Percentiles rank a stretch among this genome's conserved stretches.
Evolutionary conservation across 2,888 invertebrate species (phyloP).

Genomic region (Stenodema calcarata): DNA sequence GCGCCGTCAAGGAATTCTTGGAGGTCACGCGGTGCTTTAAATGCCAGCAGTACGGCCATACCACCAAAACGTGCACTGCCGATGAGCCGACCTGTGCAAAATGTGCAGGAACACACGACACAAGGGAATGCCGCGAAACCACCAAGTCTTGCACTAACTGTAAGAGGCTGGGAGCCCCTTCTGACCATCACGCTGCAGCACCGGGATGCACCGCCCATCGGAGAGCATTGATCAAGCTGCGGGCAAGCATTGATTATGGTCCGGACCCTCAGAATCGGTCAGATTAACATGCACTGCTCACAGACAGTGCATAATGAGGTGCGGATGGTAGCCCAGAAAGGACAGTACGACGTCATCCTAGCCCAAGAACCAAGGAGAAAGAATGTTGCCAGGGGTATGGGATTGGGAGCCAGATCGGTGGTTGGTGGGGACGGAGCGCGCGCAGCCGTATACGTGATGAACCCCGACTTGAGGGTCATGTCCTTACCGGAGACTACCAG

Average conservation of each 20-base stretch:
- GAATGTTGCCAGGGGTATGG: not conserved
- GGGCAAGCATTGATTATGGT: not conserved
- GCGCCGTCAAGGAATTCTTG: no score
- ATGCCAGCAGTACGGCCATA: no score
- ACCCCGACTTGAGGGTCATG: not conserved
- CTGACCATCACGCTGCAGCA: not conserved
- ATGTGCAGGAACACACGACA: no score
- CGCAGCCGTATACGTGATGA: not conserved
- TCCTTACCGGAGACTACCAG: not conserved
- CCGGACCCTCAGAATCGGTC: not conserved
- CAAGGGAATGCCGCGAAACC: no score
- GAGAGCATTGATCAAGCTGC: not conserved
- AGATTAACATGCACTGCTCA: not conserved
- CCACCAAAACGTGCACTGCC: no score
- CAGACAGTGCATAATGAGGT: not conserved
- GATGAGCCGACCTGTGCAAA: no score
- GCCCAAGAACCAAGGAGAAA: constrained; percentile 28
- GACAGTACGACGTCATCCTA: not conserved
- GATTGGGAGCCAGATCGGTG: not conserved
- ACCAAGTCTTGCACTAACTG: no score
- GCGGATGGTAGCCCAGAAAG: not conserved
- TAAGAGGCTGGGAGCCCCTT: no score
- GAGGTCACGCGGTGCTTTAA: no score
- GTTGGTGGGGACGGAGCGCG: no score
- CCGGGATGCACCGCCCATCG: not conserved